Percentiles rank a stretch among this genome's conserved stretches.
Conservation (phyloP, 2,888 invertebrate species). For the Blomia tropicalis region DNA sequence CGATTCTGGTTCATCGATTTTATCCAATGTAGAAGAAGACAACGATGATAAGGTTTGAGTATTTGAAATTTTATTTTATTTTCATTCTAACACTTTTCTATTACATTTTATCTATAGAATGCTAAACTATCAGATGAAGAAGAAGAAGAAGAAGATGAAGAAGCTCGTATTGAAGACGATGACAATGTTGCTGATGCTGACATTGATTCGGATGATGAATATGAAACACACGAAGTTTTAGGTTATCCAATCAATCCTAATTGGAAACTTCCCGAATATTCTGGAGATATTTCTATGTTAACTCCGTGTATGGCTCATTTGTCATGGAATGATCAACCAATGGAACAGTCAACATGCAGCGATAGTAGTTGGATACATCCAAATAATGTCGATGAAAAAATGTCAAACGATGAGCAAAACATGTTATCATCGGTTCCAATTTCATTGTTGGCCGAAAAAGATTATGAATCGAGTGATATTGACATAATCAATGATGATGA, state of each 20-base stretch:
- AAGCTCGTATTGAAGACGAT: background rate
- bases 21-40: background rate
- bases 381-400: too few relatives aligned
- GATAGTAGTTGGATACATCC: background rate
- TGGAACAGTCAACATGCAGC: background rate
- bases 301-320: background rate
- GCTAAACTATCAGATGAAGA: background rate
- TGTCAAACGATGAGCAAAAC: background rate
- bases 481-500: constrained; percentile 20
- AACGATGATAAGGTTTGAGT: background rate
- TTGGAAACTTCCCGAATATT: background rate
- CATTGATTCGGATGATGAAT: background rate
- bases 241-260: background rate
- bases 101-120: background rate
- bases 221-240: too few relatives aligned
- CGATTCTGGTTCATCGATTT: constrained; percentile 1
- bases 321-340: too few relatives aligned
- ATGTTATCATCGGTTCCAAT: background rate
- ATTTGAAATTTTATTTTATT: background rate
- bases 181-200: background rate
- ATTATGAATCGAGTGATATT: constrained; percentile 16
- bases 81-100: background rate
- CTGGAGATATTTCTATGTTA: background rate
- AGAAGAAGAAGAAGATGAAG: constrained; percentile 1
- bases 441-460: background rate